Base-by-base conservation (phyloP, 2,888 invertebrate genomes). In the Exocentrus adspersus region DNA sequence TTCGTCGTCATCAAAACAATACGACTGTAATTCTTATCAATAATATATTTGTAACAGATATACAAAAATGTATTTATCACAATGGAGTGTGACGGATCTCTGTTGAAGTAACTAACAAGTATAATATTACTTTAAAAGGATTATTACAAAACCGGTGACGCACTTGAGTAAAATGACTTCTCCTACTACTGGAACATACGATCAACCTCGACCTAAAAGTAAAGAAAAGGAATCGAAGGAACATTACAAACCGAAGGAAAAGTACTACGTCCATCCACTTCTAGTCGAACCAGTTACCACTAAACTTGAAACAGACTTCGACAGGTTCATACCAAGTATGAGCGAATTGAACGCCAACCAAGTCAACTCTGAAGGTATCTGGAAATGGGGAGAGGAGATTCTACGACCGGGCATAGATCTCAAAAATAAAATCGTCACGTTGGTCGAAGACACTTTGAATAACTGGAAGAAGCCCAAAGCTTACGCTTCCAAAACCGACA, bases 341-440 rank as follows among this genome's bases (percentile, higher is more conserved):
- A 60, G 56, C 17, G 1, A 2, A 2, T 37, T 32, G 1, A 20
- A n/a, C 10, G 5, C 21, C 10, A 10, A 9, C 30, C 45, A 45
- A 17, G 6, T 10, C 16, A n/a, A 19, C n/a, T 61, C 24, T 6
- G 69, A 73, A 3, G 66, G 67, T 20, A 67, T 78, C 46, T 80
- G 78, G 78, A 77, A 72, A 60, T 81, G 81, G 81, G 79, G 80
- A 1, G 78, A 77, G 57, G 81, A 81, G 60, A 69, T 81, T 21
- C 60, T 81, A 41, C 77, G 72, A 62, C 80, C 81, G 0, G 81
- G 81, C 0, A 72, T 79, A 9, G 81, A 81, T 65, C 66, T 81
- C 20, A 81, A 79, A 62, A 78, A 77, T 24, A 79, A 79, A 71
- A 78, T 81, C 5, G 58, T 78, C 0, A 56, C 67, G 14, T 60